A percentile compares a stretch with the other conserved stretches of the same genome.
phyloP scores from a whole-genome alignment of 2,797 vertebrate species.

The Spinibarbus caldwelli region DNA sequence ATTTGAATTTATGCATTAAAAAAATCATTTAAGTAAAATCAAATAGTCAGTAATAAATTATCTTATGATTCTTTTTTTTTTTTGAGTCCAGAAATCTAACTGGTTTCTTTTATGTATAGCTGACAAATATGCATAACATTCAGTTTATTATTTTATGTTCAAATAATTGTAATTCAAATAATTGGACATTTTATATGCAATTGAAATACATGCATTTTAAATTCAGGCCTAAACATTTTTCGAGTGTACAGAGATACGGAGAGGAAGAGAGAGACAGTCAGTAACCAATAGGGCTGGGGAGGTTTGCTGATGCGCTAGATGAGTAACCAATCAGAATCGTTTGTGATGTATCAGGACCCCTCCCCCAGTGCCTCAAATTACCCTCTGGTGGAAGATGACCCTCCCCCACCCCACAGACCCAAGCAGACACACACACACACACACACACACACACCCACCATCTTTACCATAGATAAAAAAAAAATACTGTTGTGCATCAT shows the following conservation, averaged over 20 bases:
- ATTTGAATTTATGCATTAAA: too few species aligned
- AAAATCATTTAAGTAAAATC: too few species aligned
- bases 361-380: conserved; percentile 44
- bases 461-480: background rate
- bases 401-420: conserved; percentile 41
- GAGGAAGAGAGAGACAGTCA: background rate
- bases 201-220: background rate
- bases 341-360: background rate
- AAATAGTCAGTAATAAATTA: too few species aligned
- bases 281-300: background rate
- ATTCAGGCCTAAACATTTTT: background rate
- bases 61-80: too few species aligned
- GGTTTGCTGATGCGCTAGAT: conserved; percentile 16
- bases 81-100: background rate
- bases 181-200: background rate
- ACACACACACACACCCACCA: conserved; percentile 19
- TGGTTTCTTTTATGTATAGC: too few species aligned
- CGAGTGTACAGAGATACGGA: background rate
- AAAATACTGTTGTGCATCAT: background rate
- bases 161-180: too few species aligned
- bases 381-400: conserved; percentile 21
- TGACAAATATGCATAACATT: background rate
- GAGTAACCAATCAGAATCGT: conserved; percentile 45
- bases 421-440: conserved; percentile 28
- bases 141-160: background rate